phyloP scores from a whole-genome alignment of 2,113 vertebrate genomes.

The Charina bottae region DNA sequence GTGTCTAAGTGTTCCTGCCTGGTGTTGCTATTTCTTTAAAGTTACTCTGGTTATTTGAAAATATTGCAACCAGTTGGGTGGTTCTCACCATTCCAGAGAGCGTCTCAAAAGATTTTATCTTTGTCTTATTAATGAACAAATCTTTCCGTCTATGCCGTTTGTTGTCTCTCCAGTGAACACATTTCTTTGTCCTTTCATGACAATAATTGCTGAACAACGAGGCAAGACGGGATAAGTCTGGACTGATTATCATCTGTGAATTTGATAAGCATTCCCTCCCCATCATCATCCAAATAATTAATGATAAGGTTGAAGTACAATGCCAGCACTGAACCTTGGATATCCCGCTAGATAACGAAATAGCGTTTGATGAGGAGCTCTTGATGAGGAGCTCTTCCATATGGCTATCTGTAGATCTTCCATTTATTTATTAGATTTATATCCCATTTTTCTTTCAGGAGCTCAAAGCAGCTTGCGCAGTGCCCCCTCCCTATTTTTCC shows the following conservation, averaged over 20 bases:
- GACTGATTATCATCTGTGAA: not conserved
- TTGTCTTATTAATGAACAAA: not conserved
- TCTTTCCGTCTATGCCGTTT: not conserved
- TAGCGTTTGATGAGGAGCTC: not conserved
- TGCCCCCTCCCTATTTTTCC: not conserved
- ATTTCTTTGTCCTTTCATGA: not conserved
- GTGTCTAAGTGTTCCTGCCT: not conserved
- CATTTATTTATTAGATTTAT: not conserved
- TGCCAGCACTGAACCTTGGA: not conserved
- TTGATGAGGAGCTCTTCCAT: not conserved
- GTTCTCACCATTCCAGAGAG: not conserved
- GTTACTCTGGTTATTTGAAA: not conserved
- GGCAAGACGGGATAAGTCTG: not conserved
- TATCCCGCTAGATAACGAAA: not conserved
- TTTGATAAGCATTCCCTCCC: not conserved
- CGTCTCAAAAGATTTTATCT: not conserved
- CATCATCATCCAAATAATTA: not conserved
- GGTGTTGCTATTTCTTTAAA: not conserved
- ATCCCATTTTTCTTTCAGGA: not conserved
- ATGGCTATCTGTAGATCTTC: not conserved
- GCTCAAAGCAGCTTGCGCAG: not conserved
- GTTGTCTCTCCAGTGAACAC: not conserved
- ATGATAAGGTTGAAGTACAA: not conserved
- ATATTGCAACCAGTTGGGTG: not conserved
- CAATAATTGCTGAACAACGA: not conserved